Evolutionary conservation across 2,797 vertebrate genomes (phyloP), one percentile per base, ranked within the genome.

Genomic region (Sebastes hubbsi): DNA sequence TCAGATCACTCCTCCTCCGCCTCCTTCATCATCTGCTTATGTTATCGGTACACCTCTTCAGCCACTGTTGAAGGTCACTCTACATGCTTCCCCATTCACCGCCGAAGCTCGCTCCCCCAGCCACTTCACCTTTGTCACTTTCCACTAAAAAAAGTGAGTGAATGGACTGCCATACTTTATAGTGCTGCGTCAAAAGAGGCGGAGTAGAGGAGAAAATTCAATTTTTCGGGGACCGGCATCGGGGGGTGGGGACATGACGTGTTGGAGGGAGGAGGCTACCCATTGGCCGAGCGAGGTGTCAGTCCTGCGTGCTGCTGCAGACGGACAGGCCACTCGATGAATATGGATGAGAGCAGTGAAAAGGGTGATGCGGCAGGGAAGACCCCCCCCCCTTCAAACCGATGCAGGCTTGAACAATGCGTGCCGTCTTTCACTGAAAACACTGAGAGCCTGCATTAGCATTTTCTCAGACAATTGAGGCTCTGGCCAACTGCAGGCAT

Each of bases 271-370:
- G 87, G 87, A 86, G 83, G 86, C 78, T 62, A 27, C 69, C 84
- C 92, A 96, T 96, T 96, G 96, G 96, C 88, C 87, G 59, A 79
- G 77, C 27, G 77, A 86, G 89, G 91, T 85, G 95, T 95, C 95
- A 95, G 93, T 96, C 94, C 78, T 87, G 91, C 90, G 86, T 27
- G 92, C 91, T 95, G 94, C 95, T 94, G 95, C 96, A 96, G 95
- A 95, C 92, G 93, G 95, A 96, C 93, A 94, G 94, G 94, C 94
- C 91, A 95, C 94, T 95, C 95, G 94, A 96, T 96, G 96, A 96
- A 96, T 96, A 96, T 96, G 96, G 96, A 96, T 96, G 96, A 96
- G 96, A 96, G 95, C 95, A 96, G 94, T 95, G 94, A 95, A 95
- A 96, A 95, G 94, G 94, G 93, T 95, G 94, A 95, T 95, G 94